These are phyloP conservation scores for Procambarus virginalis DNA, from an alignment of 1,140 invertebrate species.

Conservation along the genomic window DNA sequence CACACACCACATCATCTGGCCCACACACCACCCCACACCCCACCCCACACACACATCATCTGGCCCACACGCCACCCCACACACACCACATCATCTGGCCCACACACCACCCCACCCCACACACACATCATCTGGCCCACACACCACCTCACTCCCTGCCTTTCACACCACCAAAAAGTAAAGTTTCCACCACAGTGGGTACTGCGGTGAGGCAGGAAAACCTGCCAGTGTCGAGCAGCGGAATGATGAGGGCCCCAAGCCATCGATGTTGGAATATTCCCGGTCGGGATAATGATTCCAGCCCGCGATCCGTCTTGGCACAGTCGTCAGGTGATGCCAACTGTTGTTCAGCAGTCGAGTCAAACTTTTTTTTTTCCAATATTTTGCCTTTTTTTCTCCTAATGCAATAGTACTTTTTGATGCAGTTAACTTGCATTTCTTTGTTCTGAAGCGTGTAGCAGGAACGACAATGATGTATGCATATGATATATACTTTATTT, in stretches of 20 bases:
- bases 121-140: neutral
- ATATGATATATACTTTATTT: too few species aligned
- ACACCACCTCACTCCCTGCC: neutral
- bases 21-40: neutral
- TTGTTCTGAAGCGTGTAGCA: too few species aligned
- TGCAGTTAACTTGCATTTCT: too few species aligned
- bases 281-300: slow-evolving; percentile 2
- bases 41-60: neutral
- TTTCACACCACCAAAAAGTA: slow-evolving; percentile 2
- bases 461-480: too few species aligned
- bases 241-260: neutral
- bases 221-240: neutral
- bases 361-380: too few species aligned
- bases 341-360: too few species aligned
- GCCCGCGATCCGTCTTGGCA: neutral
- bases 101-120: too few species aligned
- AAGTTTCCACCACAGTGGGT: slow-evolving; percentile 3
- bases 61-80: neutral
- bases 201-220: neutral
- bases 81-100: too few species aligned
- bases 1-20: neutral
- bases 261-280: slow-evolving; percentile 12
- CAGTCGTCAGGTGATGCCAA: neutral
- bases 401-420: too few species aligned
- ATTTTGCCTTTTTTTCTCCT: too few species aligned